Percentiles rank a stretch among this genome's conserved stretches.
Conservation (phyloP, 2,888 invertebrate genomes). For the Aspidiotus rigidus region DNA sequence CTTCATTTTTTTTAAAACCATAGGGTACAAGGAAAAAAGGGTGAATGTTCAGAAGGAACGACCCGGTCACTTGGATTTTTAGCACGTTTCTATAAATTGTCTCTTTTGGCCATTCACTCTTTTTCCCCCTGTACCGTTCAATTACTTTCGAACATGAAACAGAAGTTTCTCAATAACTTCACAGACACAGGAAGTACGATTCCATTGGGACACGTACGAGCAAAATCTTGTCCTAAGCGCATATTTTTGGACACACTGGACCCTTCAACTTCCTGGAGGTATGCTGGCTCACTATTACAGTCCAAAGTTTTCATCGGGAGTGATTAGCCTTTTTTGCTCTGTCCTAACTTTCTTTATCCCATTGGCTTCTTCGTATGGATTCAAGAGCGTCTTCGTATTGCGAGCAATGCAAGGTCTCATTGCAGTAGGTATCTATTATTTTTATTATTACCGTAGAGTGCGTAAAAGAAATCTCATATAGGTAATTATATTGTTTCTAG, state of each 20-base stretch:
- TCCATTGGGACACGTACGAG: slow-evolving; percentile 54
- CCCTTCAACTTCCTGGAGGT: slow-evolving; percentile 63
- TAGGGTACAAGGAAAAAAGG: too few species aligned
- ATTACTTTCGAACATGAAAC: too few species aligned
- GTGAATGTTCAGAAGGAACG: too few species aligned
- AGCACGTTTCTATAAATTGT: too few species aligned
- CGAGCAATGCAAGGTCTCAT: slow-evolving; percentile 59
- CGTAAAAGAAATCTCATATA: too few species aligned
- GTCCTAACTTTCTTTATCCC: slow-evolving; percentile 59
- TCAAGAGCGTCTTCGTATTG: slow-evolving; percentile 50
- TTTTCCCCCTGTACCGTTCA: too few species aligned
- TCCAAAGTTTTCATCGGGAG: slow-evolving; percentile 60
- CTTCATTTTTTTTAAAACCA: too few species aligned
- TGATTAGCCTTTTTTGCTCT: slow-evolving; percentile 55
- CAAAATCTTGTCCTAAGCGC: slow-evolving; percentile 57
- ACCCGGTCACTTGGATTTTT: too few species aligned
- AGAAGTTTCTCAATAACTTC: too few species aligned
- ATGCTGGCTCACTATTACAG: slow-evolving; percentile 58
- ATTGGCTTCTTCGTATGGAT: slow-evolving; percentile 51
- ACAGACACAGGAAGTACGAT: slow-evolving; percentile 13
- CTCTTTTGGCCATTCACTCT: too few species aligned
- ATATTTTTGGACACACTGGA: slow-evolving; percentile 65
- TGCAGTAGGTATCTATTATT: slow-evolving; percentile 46
- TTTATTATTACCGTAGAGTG: too few species aligned
- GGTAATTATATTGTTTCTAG: slow-evolving; percentile 43